Base-by-base conservation (phyloP, 92 coral and sea anemone species). In the Chrysogorgia sp. region DNA sequence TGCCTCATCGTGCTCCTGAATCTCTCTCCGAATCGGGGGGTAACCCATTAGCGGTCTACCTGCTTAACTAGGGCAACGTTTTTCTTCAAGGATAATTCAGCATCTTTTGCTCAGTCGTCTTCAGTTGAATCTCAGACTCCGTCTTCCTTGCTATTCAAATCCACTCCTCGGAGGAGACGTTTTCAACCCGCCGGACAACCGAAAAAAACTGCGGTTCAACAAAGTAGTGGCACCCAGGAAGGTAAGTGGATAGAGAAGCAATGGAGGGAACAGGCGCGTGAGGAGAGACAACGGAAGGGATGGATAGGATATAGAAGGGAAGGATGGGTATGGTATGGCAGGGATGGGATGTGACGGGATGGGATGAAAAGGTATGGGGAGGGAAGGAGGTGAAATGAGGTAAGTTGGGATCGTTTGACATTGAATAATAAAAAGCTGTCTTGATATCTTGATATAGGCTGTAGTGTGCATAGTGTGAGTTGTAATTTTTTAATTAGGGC, bases 61-160 rank as follows among this genome's bases (percentile, higher is more conserved):
- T 3, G 7, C n/a, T 60, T 7, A 9, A 34, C 13, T 41, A 35
- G n/a, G n/a, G 12, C 21, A 10, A 26, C 10, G 25, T 68, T 43
- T 21, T 21, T 25, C 15, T 25, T 48, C n/a, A 48, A 56, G 79
- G 79, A 72, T 72, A 22, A 5, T 29, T 63, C 77, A 17, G 78
- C 68, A 31, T 61, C 71, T 40, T 52, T 80, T 58, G 41, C 80
- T 40, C 88, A 78, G 47, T 69, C 96, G n/a, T 87, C 87, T 58
- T 70, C 88, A 9, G 75, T 77, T 15, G 88, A 92, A 50, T 66
- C 88, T 17, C 88, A 87, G 77, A 23, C 90, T 66, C 92, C 87
- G 92, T 96, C 99, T 43, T 89, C 96, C 30, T 78, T 96, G 55
- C 85, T 96, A 20, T 96, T 96, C 67, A 80, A 79, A 72, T 60